These are phyloP conservation scores for Andrena camellia DNA, from an alignment of 2,888 invertebrate species.

Conservation along the genomic window DNA sequence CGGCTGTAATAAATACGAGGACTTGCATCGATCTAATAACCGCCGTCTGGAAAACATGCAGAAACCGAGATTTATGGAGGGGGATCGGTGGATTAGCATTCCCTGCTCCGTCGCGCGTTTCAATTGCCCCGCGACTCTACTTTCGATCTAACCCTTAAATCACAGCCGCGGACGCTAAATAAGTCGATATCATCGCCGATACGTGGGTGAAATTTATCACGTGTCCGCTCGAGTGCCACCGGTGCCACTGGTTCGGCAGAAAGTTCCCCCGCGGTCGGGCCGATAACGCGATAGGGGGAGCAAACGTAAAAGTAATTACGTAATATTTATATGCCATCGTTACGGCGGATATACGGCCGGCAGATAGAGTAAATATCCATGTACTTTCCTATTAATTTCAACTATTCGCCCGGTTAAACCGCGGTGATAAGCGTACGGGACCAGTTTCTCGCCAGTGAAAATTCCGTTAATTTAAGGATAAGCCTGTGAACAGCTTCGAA, in stretches of 20 bases:
- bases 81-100: constrained; percentile 41
- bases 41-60: not conserved
- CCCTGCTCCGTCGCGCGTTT: not conserved
- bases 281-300: constrained; percentile 48
- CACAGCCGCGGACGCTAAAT: constrained; percentile 39
- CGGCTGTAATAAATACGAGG: constrained; percentile 2
- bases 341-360: not conserved
- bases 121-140: constrained; percentile 40
- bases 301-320: constrained; percentile 61
- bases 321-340: constrained; percentile 60
- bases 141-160: constrained; percentile 38
- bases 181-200: constrained; percentile 56
- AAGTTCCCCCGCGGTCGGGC: constrained; percentile 25
- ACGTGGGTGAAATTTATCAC: constrained; percentile 68
- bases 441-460: constrained; percentile 46
- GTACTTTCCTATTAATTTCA: constrained; percentile 38
- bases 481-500: not conserved
- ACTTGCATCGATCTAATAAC: constrained; percentile 36
- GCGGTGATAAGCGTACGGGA: constrained; percentile 18
- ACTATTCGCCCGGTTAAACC: constrained; percentile 2
- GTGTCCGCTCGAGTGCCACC: constrained; percentile 37
- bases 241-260: constrained; percentile 44
- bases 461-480: constrained; percentile 33
- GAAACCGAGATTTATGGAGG: constrained; percentile 18
- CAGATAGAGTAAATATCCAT: constrained; percentile 36